These are phyloP conservation scores for Neoaliturus tenellus DNA, from an alignment of 2,888 invertebrate species.

Conservation along the genomic window DNA sequence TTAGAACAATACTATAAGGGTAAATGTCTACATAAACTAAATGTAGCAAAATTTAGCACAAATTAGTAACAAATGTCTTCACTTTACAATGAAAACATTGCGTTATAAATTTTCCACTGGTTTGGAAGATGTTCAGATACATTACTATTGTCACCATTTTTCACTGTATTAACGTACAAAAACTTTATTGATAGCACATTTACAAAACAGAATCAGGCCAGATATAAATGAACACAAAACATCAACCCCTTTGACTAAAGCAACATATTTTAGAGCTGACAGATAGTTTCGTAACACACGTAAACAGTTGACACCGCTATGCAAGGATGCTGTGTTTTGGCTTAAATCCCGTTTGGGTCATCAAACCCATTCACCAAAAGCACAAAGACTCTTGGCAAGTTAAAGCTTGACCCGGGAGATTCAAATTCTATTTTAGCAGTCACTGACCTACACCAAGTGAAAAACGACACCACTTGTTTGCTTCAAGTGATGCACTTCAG, in stretches of 20 bases:
- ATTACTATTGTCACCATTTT: too few relatives aligned
- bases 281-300: background rate
- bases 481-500: background rate
- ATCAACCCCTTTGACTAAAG: background rate
- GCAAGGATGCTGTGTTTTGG: background rate
- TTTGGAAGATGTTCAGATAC: too few relatives aligned
- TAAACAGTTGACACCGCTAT: background rate
- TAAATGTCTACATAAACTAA: too few relatives aligned
- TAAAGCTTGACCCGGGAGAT: background rate
- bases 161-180: too few relatives aligned
- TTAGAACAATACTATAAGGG: too few relatives aligned
- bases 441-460: constrained; percentile 32
- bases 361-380: constrained; percentile 18
- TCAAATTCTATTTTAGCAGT: constrained; percentile 27
- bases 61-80: too few relatives aligned
- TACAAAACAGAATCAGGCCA: background rate
- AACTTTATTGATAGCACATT: too few relatives aligned
- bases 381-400: constrained; percentile 23
- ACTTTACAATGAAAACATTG: too few relatives aligned
- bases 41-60: too few relatives aligned
- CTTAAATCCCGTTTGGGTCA: background rate
- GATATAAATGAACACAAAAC: background rate
- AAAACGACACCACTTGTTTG: constrained; percentile 4
- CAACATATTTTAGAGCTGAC: background rate
- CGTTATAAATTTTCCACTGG: too few relatives aligned